Conservation (phyloP, 2,888 invertebrate species). For the Lutraria lutraria region DNA sequence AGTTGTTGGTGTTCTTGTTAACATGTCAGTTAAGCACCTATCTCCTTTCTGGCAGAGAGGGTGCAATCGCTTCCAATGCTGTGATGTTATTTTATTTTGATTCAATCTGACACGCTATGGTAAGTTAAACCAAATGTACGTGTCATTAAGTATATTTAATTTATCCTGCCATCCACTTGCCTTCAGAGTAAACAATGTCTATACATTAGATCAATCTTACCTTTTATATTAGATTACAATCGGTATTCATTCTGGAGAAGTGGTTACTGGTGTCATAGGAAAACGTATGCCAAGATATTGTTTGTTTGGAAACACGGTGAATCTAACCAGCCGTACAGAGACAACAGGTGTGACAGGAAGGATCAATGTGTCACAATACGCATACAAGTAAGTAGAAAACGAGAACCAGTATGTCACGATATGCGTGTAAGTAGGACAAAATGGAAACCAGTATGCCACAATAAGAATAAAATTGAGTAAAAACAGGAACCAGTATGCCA, state of each 20-base stretch:
- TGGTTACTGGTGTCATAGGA: slow-evolving; percentile 85
- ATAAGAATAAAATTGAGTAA: slow-evolving; percentile 84
- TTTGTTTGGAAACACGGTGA: slow-evolving; percentile 86
- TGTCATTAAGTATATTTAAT: too few species aligned
- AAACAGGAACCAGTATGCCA: background rate
- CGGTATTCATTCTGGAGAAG: slow-evolving; percentile 85
- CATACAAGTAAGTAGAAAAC: slow-evolving; percentile 84
- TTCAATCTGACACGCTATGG: too few species aligned
- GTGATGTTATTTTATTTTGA: too few species aligned
- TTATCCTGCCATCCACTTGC: too few species aligned
- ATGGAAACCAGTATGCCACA: slow-evolving; percentile 84
- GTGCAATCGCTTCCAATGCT: too few species aligned
- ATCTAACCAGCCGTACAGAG: slow-evolving; percentile 84
- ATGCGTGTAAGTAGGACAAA: slow-evolving; percentile 59
- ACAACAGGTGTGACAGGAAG: slow-evolving; percentile 83
- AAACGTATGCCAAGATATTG: slow-evolving; percentile 85
- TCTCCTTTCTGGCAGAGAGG: too few species aligned
- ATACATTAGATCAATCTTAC: too few species aligned
- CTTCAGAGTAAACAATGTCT: too few species aligned
- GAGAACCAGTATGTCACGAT: background rate
- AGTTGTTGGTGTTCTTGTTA: too few species aligned
- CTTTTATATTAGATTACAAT: slow-evolving; percentile 81
- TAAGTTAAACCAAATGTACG: too few species aligned
- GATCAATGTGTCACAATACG: slow-evolving; percentile 84
- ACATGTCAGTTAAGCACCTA: too few species aligned